Conservation (phyloP, 2,888 invertebrate species). For the Nemotelus pantherinus region DNA sequence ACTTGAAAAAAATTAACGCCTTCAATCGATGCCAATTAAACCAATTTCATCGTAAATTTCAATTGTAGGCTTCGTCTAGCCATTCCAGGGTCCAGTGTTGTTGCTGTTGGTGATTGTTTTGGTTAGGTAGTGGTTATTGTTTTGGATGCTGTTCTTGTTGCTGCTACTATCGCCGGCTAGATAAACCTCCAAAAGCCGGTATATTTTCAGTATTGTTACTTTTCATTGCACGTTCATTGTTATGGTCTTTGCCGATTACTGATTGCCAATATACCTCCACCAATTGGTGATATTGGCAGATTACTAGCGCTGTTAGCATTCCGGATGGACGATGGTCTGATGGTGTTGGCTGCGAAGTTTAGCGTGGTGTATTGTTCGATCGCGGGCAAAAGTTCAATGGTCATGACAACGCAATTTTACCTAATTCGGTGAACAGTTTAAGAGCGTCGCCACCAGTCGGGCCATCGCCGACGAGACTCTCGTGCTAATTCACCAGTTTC, state of each 20-base stretch:
- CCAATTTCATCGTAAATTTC: constrained; percentile 11
- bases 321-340: neutral
- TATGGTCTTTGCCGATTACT: too few relatives aligned
- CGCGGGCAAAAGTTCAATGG: constrained; percentile 25
- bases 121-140: neutral
- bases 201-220: too few relatives aligned
- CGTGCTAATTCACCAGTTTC: constrained; percentile 31
- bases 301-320: too few relatives aligned
- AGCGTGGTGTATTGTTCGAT: neutral
- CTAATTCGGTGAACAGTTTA: constrained; percentile 24
- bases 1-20: too few relatives aligned
- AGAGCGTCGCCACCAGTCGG: neutral
- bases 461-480: too few relatives aligned
- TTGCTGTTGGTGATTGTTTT: neutral
- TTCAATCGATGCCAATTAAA: neutral
- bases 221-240: too few relatives aligned
- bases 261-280: too few relatives aligned
- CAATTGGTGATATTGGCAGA: too few relatives aligned
- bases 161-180: neutral
- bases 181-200: too few relatives aligned
- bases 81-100: neutral
- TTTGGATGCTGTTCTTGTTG: neutral
- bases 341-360: neutral
- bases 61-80: constrained; percentile 12
- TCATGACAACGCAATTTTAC: constrained; percentile 36